Conservation (phyloP, 2,113 vertebrate genomes). For the Actenoides hombroni region DNA sequence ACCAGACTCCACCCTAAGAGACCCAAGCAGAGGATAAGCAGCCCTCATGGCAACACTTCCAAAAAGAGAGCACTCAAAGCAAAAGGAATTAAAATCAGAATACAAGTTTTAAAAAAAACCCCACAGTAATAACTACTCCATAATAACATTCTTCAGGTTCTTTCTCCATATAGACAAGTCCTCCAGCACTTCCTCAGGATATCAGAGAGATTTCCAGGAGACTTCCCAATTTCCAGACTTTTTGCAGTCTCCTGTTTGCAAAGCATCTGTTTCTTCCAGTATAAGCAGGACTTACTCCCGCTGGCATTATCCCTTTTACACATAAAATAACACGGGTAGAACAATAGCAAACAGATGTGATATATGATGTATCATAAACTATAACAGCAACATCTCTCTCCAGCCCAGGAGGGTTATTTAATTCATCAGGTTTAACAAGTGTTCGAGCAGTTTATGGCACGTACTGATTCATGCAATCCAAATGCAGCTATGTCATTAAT, state of each 20-base stretch:
- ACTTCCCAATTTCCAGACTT: background rate
- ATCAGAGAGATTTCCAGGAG: background rate
- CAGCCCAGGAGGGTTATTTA: conserved; percentile 52
- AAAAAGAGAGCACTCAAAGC: background rate
- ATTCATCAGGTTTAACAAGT: conserved; percentile 56
- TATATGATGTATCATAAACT: conserved; percentile 34
- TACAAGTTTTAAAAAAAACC: background rate
- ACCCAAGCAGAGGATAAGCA: background rate
- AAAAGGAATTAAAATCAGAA: background rate
- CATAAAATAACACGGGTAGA: background rate
- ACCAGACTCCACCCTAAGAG: background rate
- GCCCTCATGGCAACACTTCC: background rate
- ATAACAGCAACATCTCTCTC: conserved; percentile 2
- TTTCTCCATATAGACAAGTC: background rate
- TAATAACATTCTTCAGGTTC: background rate
- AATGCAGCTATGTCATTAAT: conserved; percentile 44
- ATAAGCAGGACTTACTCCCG: background rate
- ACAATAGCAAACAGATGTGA: conserved; percentile 39
- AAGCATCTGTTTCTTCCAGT: background rate
- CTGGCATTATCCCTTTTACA: background rate
- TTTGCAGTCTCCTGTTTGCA: background rate
- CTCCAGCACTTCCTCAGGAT: background rate
- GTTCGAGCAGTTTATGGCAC: conserved; percentile 53
- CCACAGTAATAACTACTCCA: background rate
- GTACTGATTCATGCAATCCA: conserved; percentile 33